phyloP scores from a whole-genome alignment of 2,797 vertebrate species.

The Poecile montanus region DNA sequence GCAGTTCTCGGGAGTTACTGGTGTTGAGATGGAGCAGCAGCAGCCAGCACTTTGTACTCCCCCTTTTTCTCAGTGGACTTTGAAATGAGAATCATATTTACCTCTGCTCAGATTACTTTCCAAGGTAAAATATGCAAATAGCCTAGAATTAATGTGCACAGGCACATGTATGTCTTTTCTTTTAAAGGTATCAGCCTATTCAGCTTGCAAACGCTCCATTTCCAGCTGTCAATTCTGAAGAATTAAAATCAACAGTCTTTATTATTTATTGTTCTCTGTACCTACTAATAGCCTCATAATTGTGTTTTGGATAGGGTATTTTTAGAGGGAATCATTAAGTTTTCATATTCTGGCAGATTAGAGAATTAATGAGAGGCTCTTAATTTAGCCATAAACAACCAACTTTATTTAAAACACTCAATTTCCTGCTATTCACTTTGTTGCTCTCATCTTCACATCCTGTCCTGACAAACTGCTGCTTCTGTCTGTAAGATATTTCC shows the following conservation, averaged over 20 bases:
- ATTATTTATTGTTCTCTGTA: slow-evolving; percentile 69
- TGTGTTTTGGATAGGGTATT: slow-evolving; percentile 58
- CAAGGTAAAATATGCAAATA: slow-evolving; percentile 30
- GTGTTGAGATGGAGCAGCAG: not conserved
- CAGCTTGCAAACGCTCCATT: not conserved
- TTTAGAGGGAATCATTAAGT: slow-evolving; percentile 41
- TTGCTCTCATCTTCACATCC: not conserved
- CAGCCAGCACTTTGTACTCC: not conserved
- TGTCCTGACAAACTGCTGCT: not conserved
- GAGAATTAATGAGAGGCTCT: slow-evolving; percentile 38
- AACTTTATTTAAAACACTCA: slow-evolving; percentile 30
- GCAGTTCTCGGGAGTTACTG: not conserved
- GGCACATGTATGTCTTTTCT: not conserved
- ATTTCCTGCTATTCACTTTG: not conserved
- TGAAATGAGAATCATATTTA: not conserved
- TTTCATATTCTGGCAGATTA: slow-evolving; percentile 20
- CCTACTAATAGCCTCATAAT: slow-evolving; percentile 62
- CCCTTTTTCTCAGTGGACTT: not conserved
- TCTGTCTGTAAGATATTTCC: not conserved
- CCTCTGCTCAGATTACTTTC: not conserved
- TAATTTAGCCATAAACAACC: slow-evolving; percentile 1
- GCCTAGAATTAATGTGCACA: not conserved
- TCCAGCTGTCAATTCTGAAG: slow-evolving; percentile 63
- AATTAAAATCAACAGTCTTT: slow-evolving; percentile 67
- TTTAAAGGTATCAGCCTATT: not conserved